Conservation (phyloP, 2,113 vertebrate genomes). For the Thamnaconus septentrionalis region DNA sequence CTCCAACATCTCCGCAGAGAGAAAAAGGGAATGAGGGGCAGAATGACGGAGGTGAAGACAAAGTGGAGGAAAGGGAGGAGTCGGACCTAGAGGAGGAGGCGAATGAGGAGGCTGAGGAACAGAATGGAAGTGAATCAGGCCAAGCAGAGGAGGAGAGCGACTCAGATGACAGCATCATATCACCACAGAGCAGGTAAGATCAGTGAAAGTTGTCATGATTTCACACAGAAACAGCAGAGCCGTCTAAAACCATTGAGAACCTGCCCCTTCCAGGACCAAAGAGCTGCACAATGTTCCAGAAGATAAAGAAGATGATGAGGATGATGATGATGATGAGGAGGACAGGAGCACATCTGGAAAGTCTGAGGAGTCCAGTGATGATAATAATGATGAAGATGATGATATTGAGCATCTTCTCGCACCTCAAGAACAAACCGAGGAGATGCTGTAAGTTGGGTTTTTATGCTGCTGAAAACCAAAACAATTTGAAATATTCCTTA, state of each 20-base stretch:
- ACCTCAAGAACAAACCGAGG: slow-evolving; percentile 43
- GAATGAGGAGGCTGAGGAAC: slow-evolving; percentile 9
- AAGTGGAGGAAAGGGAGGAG: slow-evolving; percentile 12
- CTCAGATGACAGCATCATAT: slow-evolving; percentile 66
- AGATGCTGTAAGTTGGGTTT: slow-evolving; percentile 50
- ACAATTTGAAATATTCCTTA: accelerated
- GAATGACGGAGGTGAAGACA: slow-evolving; percentile 10
- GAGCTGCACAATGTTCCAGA: slow-evolving; percentile 22
- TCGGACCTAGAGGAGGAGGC: slow-evolving; percentile 25
- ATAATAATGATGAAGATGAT: slow-evolving; percentile 25
- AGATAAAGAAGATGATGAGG: slow-evolving; percentile 37
- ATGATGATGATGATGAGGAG: slow-evolving; percentile 22
- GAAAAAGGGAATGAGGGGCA: slow-evolving; percentile 18
- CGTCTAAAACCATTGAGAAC: not conserved
- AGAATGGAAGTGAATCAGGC: slow-evolving; percentile 1
- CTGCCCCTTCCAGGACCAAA: slow-evolving; percentile 31
- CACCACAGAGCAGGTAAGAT: slow-evolving; percentile 27
- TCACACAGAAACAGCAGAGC: not conserved
- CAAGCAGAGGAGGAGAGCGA: slow-evolving; percentile 42
- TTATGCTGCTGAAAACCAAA: not conserved
- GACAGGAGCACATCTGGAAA: slow-evolving; percentile 14
- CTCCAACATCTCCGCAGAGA: slow-evolving; percentile 21
- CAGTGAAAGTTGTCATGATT: not conserved
- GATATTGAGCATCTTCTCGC: slow-evolving; percentile 71
- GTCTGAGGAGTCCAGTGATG: slow-evolving; percentile 10